Evolutionary conservation across 2,888 invertebrate genomes (phyloP).

Genomic region (Hirtodrosophila alboralis): DNA sequence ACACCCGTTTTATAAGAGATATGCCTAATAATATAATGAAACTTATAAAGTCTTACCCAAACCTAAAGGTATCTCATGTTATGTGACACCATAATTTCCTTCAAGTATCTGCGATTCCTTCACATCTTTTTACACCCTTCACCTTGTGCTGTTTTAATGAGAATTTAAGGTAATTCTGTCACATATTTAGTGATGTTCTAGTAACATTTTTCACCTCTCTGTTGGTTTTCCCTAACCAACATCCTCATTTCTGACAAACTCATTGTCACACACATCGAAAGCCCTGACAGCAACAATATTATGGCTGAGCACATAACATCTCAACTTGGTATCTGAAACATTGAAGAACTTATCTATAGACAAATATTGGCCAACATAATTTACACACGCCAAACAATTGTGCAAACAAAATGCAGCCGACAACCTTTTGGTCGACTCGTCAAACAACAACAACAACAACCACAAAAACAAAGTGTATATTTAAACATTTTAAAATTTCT

Average conservation of each 20-base stretch:
- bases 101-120: background rate
- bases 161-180: background rate
- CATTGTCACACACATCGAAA: conserved; percentile 27
- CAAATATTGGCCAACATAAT: conserved; percentile 75
- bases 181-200: conserved; percentile 24
- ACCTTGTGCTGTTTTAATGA: background rate
- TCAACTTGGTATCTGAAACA: conserved; percentile 18
- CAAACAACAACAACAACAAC: conserved; percentile 30
- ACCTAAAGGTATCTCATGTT: no score
- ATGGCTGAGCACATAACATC: conserved; percentile 10
- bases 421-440: conserved; percentile 51
- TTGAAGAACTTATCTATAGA: conserved; percentile 50
- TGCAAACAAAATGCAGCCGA: conserved; percentile 71
- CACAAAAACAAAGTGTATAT: conserved; percentile 35
- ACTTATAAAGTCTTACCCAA: no score
- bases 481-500: conserved; percentile 35
- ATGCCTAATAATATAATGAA: no score
- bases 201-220: conserved; percentile 50
- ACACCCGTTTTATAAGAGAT: no score
- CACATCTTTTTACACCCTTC: conserved; percentile 3
- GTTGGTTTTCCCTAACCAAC: conserved; percentile 34
- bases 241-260: background rate
- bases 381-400: conserved; percentile 68
- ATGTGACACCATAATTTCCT: no score
- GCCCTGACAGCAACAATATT: conserved; percentile 41